A percentile compares a stretch with the other conserved stretches of the same genome.
Conservation (phyloP, 2,113 vertebrate genomes). For the Poecile atricapillus region DNA sequence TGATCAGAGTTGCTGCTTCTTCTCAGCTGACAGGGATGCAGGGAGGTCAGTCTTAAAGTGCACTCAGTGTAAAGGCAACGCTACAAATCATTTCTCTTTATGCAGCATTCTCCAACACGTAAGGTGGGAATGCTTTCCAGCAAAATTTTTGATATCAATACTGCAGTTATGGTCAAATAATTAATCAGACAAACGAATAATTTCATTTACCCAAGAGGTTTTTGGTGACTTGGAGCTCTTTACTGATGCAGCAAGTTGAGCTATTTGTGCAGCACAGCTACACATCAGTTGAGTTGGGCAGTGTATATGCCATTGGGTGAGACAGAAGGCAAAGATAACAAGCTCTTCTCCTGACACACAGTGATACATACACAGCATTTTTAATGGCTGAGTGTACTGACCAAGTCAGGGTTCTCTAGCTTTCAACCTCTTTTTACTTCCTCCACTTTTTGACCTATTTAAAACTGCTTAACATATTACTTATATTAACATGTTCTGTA, state of each 20-base stretch:
- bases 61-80: not conserved
- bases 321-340: not conserved
- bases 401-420: not conserved
- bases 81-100: not conserved
- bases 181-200: not conserved
- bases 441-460: not conserved
- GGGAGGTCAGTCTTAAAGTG: not conserved
- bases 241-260: not conserved
- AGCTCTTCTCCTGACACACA: not conserved
- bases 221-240: not conserved
- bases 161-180: not conserved
- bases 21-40: not conserved
- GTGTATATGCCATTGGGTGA: not conserved
- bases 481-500: not conserved
- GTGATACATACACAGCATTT: not conserved
- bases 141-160: not conserved
- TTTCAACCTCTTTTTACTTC: not conserved
- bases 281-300: not conserved
- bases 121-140: not conserved
- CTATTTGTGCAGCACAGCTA: not conserved
- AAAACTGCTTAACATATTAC: not conserved
- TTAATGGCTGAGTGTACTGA: not conserved
- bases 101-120: not conserved
- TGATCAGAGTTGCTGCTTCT: not conserved
- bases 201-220: not conserved